Conservation (phyloP, 2,888 invertebrate species). For the Ormyrus nitidulus region DNA sequence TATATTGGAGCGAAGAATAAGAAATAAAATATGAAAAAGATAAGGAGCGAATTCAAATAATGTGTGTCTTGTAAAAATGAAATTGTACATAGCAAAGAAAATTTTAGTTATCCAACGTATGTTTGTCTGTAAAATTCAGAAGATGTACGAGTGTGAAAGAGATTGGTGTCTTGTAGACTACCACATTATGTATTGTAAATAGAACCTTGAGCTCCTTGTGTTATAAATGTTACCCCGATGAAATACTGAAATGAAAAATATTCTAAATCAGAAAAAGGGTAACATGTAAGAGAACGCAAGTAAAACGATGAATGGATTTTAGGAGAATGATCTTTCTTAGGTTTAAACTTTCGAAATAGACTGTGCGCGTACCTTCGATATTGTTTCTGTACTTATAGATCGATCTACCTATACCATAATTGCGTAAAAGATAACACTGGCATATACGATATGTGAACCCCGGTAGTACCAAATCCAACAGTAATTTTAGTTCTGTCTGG, state of each 20-base stretch:
- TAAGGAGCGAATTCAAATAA: constrained; percentile 42
- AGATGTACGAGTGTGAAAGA: constrained; percentile 24
- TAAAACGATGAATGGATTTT: constrained; percentile 47
- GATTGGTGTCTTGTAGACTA: constrained; percentile 54
- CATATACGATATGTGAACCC: constrained; percentile 74
- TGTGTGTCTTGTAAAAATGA: constrained; percentile 44
- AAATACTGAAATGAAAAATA: constrained; percentile 2
- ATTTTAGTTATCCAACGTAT: constrained; percentile 39
- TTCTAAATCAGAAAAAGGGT: constrained; percentile 42
- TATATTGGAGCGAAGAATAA: constrained; percentile 38
- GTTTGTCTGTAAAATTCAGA: constrained; percentile 10
- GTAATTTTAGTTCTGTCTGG: constrained; percentile 76
- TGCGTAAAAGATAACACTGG: constrained; percentile 65
- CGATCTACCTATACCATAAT: constrained; percentile 68
- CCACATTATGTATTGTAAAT: constrained; percentile 57
- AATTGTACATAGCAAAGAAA: constrained; percentile 50
- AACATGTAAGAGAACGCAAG: constrained; percentile 42
- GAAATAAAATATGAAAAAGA: constrained; percentile 23
- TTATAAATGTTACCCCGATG: constrained; percentile 63
- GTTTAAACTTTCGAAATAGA: constrained; percentile 71
- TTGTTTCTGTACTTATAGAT: constrained; percentile 74
- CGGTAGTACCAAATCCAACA: constrained; percentile 75
- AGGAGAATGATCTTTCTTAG: constrained; percentile 66
- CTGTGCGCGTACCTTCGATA: constrained; percentile 73
- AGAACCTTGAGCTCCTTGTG: constrained; percentile 61